These are phyloP conservation scores for Aphodius sticticus DNA, from an alignment of 2,888 invertebrate genomes.

Conservation along the genomic window DNA sequence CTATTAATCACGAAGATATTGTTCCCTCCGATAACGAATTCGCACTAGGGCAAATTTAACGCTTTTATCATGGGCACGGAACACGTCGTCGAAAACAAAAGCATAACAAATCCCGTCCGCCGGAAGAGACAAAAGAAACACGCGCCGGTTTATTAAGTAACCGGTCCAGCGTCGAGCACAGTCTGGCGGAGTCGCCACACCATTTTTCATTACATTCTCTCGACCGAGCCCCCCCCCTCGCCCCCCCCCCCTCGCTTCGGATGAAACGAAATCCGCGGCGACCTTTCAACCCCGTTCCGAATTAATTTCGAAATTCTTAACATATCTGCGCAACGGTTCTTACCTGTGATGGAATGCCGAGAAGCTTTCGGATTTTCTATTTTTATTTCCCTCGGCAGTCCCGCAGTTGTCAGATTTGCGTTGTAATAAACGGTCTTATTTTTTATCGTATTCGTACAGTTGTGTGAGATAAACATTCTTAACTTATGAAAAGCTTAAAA, in stretches of 20 bases:
- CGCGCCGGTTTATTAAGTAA: background rate
- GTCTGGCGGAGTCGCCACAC: background rate
- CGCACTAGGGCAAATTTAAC: background rate
- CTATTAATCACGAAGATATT: background rate
- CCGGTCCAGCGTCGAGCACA: background rate
- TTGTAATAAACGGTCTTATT: no score
- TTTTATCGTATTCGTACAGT: no score
- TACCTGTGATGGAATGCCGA: background rate
- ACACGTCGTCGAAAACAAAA: background rate
- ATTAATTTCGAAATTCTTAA: slow-evolving; percentile 4
- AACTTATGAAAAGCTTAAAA: no score
- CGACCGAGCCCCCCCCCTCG: background rate
- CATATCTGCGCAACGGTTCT: background rate
- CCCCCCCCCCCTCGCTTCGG: background rate
- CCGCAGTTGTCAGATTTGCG: background rate
- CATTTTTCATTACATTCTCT: background rate
- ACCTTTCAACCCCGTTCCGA: background rate
- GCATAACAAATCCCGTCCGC: background rate
- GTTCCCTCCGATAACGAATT: background rate
- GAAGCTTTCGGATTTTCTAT: background rate
- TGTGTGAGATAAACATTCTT: no score
- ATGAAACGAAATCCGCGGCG: background rate
- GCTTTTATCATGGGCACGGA: background rate
- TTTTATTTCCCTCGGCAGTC: background rate
- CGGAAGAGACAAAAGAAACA: slow-evolving; percentile 4